Percentiles rank a stretch among this genome's conserved stretches.
Conservation (phyloP, 1,140 invertebrate genomes). For the Sarcophaga peregrina region DNA sequence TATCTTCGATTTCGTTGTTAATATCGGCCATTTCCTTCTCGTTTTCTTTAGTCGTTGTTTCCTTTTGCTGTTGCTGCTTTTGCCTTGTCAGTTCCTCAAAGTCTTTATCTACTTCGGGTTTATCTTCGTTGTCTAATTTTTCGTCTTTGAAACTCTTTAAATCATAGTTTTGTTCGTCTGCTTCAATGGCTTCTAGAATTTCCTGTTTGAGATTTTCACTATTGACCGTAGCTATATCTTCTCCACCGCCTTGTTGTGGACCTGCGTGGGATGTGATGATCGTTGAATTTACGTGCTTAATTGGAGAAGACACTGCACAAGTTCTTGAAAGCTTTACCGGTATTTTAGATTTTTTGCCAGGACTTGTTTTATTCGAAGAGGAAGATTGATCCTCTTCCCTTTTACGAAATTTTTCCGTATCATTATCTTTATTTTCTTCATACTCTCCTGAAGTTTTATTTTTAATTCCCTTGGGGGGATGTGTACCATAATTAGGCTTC, state of each 20-base stretch:
- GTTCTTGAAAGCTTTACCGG: conserved; percentile 60
- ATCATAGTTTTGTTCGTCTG: conserved; percentile 42
- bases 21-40: conserved; percentile 20
- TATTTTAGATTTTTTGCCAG: conserved; percentile 64
- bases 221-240: conserved; percentile 60
- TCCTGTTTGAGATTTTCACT: conserved; percentile 59
- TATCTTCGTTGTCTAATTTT: conserved; percentile 50
- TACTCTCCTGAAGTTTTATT: conserved; percentile 44
- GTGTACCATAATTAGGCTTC: conserved; percentile 58
- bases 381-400: conserved; percentile 45
- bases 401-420: conserved; percentile 56
- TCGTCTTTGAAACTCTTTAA: conserved; percentile 19
- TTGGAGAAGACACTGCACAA: conserved; percentile 54
- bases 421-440: conserved; percentile 58
- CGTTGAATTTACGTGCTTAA: conserved; percentile 49
- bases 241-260: conserved; percentile 63
- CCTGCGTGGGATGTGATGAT: conserved; percentile 18
- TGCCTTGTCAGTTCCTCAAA: conserved; percentile 19
- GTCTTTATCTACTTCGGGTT: conserved; percentile 55
- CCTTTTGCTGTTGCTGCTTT: not conserved
- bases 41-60: conserved; percentile 12
- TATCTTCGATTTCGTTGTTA: conserved; percentile 23
- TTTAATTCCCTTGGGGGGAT: conserved; percentile 56
- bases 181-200: conserved; percentile 59
- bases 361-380: conserved; percentile 53